phyloP scores from a whole-genome alignment of 2,888 invertebrate species.

The Argyresthia goedartella region DNA sequence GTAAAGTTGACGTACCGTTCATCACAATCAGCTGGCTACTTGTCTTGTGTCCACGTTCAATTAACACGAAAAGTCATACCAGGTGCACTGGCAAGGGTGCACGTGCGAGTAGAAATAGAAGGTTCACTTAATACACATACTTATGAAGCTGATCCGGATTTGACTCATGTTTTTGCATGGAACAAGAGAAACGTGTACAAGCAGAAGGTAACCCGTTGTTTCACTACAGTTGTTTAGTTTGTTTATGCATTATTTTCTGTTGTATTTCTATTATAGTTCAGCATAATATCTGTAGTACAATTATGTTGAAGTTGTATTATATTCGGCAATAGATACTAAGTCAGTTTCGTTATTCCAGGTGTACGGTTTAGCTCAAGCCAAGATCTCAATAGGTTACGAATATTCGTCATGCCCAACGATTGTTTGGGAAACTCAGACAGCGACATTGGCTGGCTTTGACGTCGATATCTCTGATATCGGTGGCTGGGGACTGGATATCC shows the following conservation, averaged over 20 bases:
- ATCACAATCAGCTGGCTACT: slow-evolving; percentile 93
- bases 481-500: slow-evolving; percentile 97
- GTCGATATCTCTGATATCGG: slow-evolving; percentile 97
- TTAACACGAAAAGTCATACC: slow-evolving; percentile 87
- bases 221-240: background rate
- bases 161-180: slow-evolving; percentile 98
- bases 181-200: slow-evolving; percentile 97
- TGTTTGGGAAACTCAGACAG: slow-evolving; percentile 96
- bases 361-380: slow-evolving; percentile 89
- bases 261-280: background rate
- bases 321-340: too few relatives aligned
- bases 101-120: slow-evolving; percentile 93
- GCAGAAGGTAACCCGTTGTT: slow-evolving; percentile 80
- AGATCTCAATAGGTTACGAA: slow-evolving; percentile 94
- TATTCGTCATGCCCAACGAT: slow-evolving; percentile 88
- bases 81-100: slow-evolving; percentile 85
- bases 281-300: too few relatives aligned
- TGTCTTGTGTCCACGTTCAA: slow-evolving; percentile 92
- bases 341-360: slow-evolving; percentile 47
- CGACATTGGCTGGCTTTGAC: slow-evolving; percentile 94
- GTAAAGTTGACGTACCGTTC: slow-evolving; percentile 96
- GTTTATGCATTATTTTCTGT: background rate
- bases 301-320: too few relatives aligned
- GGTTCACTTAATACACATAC: slow-evolving; percentile 92
- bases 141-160: slow-evolving; percentile 96